These are phyloP conservation scores for Scaptodrosophila latifasciaeformis DNA, from an alignment of 2,888 invertebrate species.

Conservation along the genomic window DNA sequence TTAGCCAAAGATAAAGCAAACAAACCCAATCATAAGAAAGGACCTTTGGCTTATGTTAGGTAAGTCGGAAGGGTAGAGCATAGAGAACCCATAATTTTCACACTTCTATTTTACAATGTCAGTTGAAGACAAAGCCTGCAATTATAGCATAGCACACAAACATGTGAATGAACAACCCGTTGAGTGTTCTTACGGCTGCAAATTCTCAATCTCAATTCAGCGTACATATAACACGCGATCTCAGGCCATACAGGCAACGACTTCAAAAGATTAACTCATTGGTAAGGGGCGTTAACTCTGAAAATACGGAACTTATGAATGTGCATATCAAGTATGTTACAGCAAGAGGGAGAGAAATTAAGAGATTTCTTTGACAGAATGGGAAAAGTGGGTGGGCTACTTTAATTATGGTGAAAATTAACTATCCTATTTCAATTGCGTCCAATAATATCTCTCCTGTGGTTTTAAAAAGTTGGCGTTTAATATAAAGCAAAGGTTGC, in stretches of 20 bases:
- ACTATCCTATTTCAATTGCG: slow-evolving; percentile 50
- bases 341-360: slow-evolving; percentile 5
- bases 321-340: slow-evolving; percentile 33
- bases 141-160: slow-evolving; percentile 58
- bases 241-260: slow-evolving; percentile 13
- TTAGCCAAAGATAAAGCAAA: slow-evolving; percentile 53
- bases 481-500: slow-evolving; percentile 45
- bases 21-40: slow-evolving; percentile 53
- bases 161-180: slow-evolving; percentile 38
- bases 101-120: slow-evolving; percentile 51
- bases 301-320: slow-evolving; percentile 55
- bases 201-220: slow-evolving; percentile 24
- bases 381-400: slow-evolving; percentile 56
- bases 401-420: slow-evolving; percentile 64
- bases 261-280: slow-evolving; percentile 52
- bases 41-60: slow-evolving; percentile 28
- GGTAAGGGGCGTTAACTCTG: slow-evolving; percentile 48
- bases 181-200: slow-evolving; percentile 29
- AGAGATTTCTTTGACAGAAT: background rate
- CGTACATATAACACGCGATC: slow-evolving; percentile 55
- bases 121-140: slow-evolving; percentile 45
- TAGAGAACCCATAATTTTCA: slow-evolving; percentile 63
- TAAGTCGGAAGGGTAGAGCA: slow-evolving; percentile 18
- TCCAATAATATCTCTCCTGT: slow-evolving; percentile 16
- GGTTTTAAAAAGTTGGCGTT: slow-evolving; percentile 26